Base-by-base conservation (phyloP, 2,888 invertebrate genomes). In the Balanococcus diminutus region DNA sequence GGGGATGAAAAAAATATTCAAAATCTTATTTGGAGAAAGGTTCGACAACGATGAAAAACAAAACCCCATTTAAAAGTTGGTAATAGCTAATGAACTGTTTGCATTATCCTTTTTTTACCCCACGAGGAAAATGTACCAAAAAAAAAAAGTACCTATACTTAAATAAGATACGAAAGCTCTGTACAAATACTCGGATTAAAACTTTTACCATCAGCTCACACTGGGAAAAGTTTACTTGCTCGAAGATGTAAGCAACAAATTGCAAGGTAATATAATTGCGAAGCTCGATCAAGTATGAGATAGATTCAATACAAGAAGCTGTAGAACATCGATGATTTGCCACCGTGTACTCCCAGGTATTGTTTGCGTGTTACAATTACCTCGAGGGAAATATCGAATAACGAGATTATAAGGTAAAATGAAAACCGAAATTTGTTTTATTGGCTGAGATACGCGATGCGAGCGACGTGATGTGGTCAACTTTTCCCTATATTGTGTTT, bases 321-420 rank as follows among this genome's bases (percentile, higher is more conserved):
- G n/a, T n/a, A n/a, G n/a, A 79, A 36, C n/a, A 36, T 36, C 36
- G 8, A 36, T 36, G 5, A 36, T 79, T 36, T 36, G 1, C 1
- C 0, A 9, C 8, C 1, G 22, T 36, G 22, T 36, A 9, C 36
- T 79, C 36, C 2, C 3, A 79, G 75, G 75, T 36, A 36, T 36
- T 79, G 75, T 79, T 79, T n/a, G n/a, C 19, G 6, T 36, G 19
- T 79, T 79, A 28, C 6, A 79, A 36, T 36, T 36, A 36, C 28
- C 75, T 79, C 75, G 1, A n/a, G 75, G 75, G 75, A 79, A 79
- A 79, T 79, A 19, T 0, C 19, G 9, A 28, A 14, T 79, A 79
- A 79, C 36, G 75, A 79, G 75, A 79, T 79, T 79, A 79, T 79
- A 36, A 79, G 32, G 75, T 36, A 36, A 79, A 79, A 79, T 36